Percentiles rank a stretch among this genome's conserved stretches.
Evolutionary conservation across 2,888 invertebrate species (phyloP).

Genomic region (Sinhomidia bicolor): DNA sequence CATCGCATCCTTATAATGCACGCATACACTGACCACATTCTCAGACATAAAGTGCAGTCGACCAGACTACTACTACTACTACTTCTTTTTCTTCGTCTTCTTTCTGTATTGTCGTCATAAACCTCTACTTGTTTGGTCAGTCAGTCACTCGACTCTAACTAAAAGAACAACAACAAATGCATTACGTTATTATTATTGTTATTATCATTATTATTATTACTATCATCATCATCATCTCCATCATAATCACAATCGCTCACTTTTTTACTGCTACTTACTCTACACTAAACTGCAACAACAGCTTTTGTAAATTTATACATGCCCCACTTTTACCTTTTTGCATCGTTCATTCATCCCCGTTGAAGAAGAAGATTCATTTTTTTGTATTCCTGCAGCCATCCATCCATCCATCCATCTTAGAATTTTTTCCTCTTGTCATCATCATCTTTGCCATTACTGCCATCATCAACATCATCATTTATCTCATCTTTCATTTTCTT

Average conservation of each 20-base stretch:
- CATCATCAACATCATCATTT: conserved; percentile 56
- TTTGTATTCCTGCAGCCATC: conserved; percentile 40
- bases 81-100: neutral
- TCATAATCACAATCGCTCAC: conserved; percentile 16
- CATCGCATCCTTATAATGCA: neutral
- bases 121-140: neutral
- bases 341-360: conserved; percentile 58
- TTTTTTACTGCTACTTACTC: conserved; percentile 14
- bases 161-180: neutral
- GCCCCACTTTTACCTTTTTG: conserved; percentile 73
- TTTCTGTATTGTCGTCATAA: no score
- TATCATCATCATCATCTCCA: conserved; percentile 15
- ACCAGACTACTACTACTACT: neutral
- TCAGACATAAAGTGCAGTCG: conserved; percentile 5
- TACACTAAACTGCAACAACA: conserved; percentile 27
- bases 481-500: conserved; percentile 63
- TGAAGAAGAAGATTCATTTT: conserved; percentile 35
- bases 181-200: conserved; percentile 11
- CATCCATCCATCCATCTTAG: conserved; percentile 52
- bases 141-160: no score
- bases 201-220: conserved; percentile 22
- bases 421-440: conserved; percentile 49
- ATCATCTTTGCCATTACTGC: conserved; percentile 28
- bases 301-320: conserved; percentile 56
- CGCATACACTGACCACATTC: conserved; percentile 32